Evolutionary conservation across 2,797 vertebrate genomes (phyloP).

Genomic region (Brachyalestes nurse): DNA sequence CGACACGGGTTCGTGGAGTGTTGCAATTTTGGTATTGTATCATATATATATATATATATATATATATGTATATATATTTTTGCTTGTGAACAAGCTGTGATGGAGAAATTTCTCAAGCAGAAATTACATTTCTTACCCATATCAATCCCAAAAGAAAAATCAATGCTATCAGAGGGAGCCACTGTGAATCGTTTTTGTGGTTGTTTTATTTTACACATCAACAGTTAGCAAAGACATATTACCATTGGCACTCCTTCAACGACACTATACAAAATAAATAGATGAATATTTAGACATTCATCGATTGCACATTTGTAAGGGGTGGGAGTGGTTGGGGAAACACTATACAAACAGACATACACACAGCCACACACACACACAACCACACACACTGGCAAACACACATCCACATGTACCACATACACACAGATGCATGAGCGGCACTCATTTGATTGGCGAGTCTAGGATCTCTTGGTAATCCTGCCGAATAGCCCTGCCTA

Average conservation of each 20-base stretch:
- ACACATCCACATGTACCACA: constrained; percentile 34
- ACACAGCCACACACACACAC: constrained; percentile 62
- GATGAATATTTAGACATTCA: constrained; percentile 79
- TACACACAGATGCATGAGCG: background rate
- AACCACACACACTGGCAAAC: too few species aligned
- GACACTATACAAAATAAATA: constrained; percentile 78
- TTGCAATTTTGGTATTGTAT: too few species aligned
- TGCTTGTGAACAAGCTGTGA: too few species aligned
- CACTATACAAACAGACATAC: constrained; percentile 51
- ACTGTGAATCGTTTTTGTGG: constrained; percentile 50
- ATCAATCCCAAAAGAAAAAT: constrained; percentile 52
- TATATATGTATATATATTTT: too few species aligned
- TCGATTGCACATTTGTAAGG: constrained; percentile 73
- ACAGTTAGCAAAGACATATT: constrained; percentile 77
- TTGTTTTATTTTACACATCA: constrained; percentile 76
- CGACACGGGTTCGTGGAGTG: too few species aligned
- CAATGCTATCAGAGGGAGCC: constrained; percentile 58
- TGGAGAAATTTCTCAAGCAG: too few species aligned
- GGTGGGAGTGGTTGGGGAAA: constrained; percentile 64
- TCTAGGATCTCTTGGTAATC: constrained; percentile 97
- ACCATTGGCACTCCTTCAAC: constrained; percentile 77
- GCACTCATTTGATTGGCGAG: constrained; percentile 91
- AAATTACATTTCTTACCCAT: constrained; percentile 6
- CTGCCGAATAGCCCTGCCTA: constrained; percentile 84
- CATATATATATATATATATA: too few species aligned